A percentile compares a stretch with the other conserved stretches of the same genome.
Conservation (phyloP, 23 tunicate species). For the Halocynthia roretzi region DNA sequence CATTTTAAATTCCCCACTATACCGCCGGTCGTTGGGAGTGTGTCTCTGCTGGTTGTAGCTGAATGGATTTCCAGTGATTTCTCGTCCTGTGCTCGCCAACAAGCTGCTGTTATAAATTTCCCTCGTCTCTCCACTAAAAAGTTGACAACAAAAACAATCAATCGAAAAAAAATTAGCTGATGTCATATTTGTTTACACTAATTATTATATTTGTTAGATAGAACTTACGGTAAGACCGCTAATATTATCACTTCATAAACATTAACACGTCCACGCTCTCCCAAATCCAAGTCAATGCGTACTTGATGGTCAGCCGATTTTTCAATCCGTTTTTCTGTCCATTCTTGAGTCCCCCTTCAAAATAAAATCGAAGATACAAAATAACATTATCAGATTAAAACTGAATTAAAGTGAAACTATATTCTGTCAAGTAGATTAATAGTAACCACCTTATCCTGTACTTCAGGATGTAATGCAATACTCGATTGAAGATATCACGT, state of each 20-base stretch:
- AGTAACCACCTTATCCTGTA: background rate
- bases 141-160: background rate
- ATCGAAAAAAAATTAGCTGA: background rate
- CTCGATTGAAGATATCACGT: background rate
- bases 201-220: background rate
- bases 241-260: constrained; percentile 2
- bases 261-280: background rate
- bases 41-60: too few relatives aligned
- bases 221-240: background rate
- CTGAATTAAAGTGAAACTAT: background rate
- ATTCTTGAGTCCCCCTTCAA: background rate
- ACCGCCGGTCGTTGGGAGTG: background rate
- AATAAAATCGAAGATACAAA: background rate
- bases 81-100: too few relatives aligned
- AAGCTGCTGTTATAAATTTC: background rate
- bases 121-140: constrained; percentile 1
- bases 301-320: background rate
- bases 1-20: background rate
- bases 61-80: too few relatives aligned
- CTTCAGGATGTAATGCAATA: background rate
- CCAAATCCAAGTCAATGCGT: constrained; percentile 2
- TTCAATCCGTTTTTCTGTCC: constrained; percentile 4
- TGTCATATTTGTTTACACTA: background rate
- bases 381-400: background rate
- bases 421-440: background rate